phyloP scores from a whole-genome alignment of 2,113 vertebrate genomes.

The Origma solitaria region DNA sequence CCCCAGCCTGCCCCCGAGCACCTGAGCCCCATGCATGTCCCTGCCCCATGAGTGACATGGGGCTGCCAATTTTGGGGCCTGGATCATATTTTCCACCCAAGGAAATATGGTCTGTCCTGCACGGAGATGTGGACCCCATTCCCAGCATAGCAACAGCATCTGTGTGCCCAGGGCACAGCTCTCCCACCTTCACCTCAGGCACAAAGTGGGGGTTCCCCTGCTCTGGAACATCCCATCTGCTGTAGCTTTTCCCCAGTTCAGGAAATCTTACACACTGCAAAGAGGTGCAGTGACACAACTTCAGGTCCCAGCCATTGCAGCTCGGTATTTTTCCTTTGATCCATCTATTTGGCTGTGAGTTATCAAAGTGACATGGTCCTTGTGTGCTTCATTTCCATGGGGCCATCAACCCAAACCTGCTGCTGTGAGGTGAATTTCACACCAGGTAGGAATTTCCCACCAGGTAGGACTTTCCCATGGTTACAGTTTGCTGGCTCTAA shows the following conservation, averaged over 20 bases:
- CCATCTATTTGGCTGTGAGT: neutral
- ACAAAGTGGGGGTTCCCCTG: neutral
- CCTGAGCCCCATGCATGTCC: accelerated
- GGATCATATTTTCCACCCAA: neutral
- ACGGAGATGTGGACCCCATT: accelerated
- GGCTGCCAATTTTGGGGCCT: neutral
- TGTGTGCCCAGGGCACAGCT: neutral
- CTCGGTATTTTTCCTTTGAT: neutral
- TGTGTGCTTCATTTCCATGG: neutral
- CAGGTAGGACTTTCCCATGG: no score
- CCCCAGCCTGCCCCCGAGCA: accelerated
- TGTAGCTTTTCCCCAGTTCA: neutral
- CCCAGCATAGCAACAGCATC: neutral
- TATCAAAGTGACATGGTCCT: neutral
- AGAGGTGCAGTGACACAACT: neutral
- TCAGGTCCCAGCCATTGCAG: neutral
- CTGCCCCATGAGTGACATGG: accelerated
- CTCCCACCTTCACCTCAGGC: neutral
- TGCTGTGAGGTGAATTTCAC: no score
- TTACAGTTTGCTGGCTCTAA: no score
- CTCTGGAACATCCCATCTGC: neutral
- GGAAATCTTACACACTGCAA: neutral
- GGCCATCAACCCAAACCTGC: neutral
- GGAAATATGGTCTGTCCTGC: neutral
- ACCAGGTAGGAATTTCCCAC: no score